Percentiles rank a stretch among this genome's conserved stretches.
These are phyloP conservation scores for Prunella fulvescens DNA, from an alignment of 2,113 vertebrate genomes.

Conservation along the genomic window DNA sequence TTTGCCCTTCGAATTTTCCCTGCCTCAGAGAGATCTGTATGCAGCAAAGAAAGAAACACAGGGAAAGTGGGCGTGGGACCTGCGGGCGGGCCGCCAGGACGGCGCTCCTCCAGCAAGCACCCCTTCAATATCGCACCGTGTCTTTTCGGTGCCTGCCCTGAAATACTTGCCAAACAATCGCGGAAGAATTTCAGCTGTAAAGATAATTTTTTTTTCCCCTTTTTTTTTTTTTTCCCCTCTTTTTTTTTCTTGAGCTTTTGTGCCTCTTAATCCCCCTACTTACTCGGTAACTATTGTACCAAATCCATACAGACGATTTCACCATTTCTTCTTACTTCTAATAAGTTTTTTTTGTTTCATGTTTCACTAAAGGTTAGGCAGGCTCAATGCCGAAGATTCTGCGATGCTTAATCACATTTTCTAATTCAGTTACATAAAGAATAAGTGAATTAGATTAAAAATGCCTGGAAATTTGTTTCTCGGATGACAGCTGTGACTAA, in stretches of 20 bases:
- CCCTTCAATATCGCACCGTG: not conserved
- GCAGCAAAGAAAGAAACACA: not conserved
- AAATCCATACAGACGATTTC: not conserved
- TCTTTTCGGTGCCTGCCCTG: not conserved
- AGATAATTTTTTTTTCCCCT: not conserved
- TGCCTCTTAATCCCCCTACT: not conserved
- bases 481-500: constrained; percentile 78
- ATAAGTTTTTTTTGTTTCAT: constrained; percentile 38
- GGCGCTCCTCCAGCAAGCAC: not conserved
- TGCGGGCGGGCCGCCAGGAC: not conserved
- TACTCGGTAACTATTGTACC: not conserved
- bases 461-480: constrained; percentile 82
- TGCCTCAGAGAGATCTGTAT: not conserved
- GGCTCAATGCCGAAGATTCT: constrained; percentile 58
- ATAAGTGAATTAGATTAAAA: constrained; percentile 79
- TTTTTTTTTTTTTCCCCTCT: too few relatives aligned
- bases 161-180: not conserved
- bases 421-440: constrained; percentile 79
- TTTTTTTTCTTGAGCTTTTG: not conserved
- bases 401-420: constrained; percentile 72
- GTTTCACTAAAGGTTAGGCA: constrained; percentile 44
- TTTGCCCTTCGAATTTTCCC: not conserved
- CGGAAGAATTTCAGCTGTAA: not conserved
- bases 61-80: not conserved
- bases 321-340: constrained; percentile 14